Conservation (phyloP, 2,113 vertebrate species). For the Forbesichthys agassizii region DNA sequence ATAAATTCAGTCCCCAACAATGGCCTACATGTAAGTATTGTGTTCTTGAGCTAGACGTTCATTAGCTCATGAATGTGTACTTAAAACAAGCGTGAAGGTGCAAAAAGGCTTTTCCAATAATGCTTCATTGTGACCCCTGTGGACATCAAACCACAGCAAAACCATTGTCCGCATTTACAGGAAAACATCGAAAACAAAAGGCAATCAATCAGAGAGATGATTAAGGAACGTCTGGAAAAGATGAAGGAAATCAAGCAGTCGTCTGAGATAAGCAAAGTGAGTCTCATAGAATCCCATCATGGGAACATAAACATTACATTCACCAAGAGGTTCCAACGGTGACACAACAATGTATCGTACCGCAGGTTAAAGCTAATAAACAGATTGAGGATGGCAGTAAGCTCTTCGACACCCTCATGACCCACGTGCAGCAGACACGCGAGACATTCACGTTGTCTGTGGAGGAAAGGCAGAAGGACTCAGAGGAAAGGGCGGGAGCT, state of each 20-base stretch:
- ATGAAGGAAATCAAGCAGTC: constrained; percentile 32
- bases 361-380: constrained; percentile 29
- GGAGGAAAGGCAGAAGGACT: constrained; percentile 31
- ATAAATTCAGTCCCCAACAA: too few relatives aligned
- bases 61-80: too few relatives aligned
- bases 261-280: constrained; percentile 44
- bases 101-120: too few relatives aligned
- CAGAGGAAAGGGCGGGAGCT: neutral
- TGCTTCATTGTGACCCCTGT: too few relatives aligned
- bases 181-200: constrained; percentile 35
- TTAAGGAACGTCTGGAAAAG: constrained; percentile 43
- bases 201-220: constrained; percentile 42
- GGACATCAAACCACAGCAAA: too few relatives aligned
- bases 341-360: neutral
- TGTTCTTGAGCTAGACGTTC: too few relatives aligned
- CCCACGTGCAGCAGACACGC: constrained; percentile 20
- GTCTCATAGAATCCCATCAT: neutral
- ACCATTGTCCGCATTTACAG: constrained; percentile 22
- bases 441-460: constrained; percentile 26
- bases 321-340: rapidly evolving
- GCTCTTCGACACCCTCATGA: constrained; percentile 35
- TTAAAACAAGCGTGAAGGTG: too few relatives aligned
- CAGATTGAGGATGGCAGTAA: constrained; percentile 19
- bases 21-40: too few relatives aligned
- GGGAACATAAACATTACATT: neutral